Base-by-base conservation (phyloP, 2,113 vertebrate genomes). In the Blennius ocellaris region DNA sequence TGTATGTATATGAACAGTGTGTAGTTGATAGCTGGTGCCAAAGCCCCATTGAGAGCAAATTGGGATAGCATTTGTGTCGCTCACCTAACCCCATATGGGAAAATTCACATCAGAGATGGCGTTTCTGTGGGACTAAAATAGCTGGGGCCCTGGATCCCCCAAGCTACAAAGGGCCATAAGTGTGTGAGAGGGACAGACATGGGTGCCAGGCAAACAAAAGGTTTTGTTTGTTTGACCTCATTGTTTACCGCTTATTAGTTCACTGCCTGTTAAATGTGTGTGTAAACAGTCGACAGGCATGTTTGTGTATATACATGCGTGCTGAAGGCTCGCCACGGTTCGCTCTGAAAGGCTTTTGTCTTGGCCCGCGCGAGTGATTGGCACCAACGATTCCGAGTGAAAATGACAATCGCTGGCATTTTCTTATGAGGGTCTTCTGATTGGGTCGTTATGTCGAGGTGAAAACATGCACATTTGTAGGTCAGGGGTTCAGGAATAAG, bases 201-300 rank as follows among this genome's bases (percentile, higher is more conserved):
- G 52, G 16, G 51, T 48, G 40, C n/a, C 69, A 36, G 15, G 43
- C 45, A 68, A 61, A 68, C 51, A 74, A 65, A 82, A 54, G 1
- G n/a, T 60, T 71, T 84, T 76, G 56, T 87, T 84, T 78, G 39
- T 76, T 67, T 68, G 73, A 69, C 56, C 65, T 73, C 45, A 57
- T 21, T 81, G 69, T 81, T 86, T 77, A 40, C 52, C 72, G 62
- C 59, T 65, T 60, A 73, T 84, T 75, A 70, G 14, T 30, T 30
- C 21, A 30, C 21, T 4, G 21, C 21, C 21, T 30, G 21, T 30
- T 30, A 30, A 69, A 21, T 52, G 15, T 70, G 40, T 76, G 45
- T 61, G 43, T 40, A 64, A 83, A 65, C 61, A 66, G n/a, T 67
- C 80, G 63, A 48, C 53, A 38, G 36, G 17, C 54, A 56, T 86